phyloP scores from a whole-genome alignment of 2,888 invertebrate genomes.

The Steinernema scapterisci region DNA sequence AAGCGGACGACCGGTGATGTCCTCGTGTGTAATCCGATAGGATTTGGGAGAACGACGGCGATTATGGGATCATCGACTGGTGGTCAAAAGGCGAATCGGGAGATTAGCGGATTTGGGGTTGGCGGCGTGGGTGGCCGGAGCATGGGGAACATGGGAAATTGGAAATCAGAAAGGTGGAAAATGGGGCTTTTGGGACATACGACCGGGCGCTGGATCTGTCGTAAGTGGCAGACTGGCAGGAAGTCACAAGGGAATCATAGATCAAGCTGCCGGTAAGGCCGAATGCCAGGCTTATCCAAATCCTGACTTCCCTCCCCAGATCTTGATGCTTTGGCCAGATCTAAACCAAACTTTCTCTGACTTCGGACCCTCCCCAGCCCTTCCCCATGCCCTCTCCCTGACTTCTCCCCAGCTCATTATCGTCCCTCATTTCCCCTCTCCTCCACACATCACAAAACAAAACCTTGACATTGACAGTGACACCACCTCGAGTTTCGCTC shows the following conservation, averaged over 20 bases:
- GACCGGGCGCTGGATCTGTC: too few species aligned
- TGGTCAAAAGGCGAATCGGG: not conserved
- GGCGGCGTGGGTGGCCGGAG: not conserved
- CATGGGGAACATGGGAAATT: too few species aligned
- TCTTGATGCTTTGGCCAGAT: too few species aligned
- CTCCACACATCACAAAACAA: not conserved
- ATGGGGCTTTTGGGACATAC: too few species aligned
- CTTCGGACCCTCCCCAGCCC: not conserved
- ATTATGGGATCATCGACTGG: conserved; percentile 16
- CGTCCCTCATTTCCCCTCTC: not conserved
- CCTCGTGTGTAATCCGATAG: conserved; percentile 22
- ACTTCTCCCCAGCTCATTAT: conserved; percentile 1
- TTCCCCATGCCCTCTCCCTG: not conserved
- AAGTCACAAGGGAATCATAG: too few species aligned
- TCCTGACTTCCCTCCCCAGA: too few species aligned
- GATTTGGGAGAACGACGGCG: not conserved
- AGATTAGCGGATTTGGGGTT: not conserved
- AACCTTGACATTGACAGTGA: conserved; percentile 32
- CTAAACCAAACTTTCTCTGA: too few species aligned
- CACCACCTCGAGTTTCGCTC: not conserved
- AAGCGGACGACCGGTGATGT: conserved; percentile 1
- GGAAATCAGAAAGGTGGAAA: too few species aligned
- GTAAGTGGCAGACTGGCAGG: too few species aligned
- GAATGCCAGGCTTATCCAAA: too few species aligned
- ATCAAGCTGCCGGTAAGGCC: too few species aligned